Evolutionary conservation across 2,113 vertebrate genomes (phyloP).

Genomic region (Struthidea cinerea): DNA sequence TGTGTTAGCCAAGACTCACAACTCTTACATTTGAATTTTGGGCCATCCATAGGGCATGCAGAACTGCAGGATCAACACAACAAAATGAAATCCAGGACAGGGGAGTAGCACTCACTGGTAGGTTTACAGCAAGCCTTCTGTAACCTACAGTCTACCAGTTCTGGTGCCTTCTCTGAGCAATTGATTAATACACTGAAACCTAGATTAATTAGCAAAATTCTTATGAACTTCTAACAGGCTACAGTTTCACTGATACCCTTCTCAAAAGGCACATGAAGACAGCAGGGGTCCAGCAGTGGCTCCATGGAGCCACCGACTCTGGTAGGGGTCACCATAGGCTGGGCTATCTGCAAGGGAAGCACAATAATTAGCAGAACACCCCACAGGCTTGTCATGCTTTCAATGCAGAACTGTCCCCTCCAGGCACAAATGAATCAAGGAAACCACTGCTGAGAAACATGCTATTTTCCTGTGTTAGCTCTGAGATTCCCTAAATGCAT

Average conservation of each 20-base stretch:
- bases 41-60: not conserved
- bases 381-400: not conserved
- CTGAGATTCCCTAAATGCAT: not conserved
- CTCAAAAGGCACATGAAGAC: not conserved
- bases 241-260: not conserved
- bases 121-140: not conserved
- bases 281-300: fast-evolving
- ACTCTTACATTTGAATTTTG: not conserved
- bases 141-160: not conserved
- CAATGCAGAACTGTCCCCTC: not conserved
- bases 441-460: not conserved
- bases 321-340: not conserved
- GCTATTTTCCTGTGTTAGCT: not conserved
- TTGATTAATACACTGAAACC: not conserved
- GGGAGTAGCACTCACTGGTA: not conserved
- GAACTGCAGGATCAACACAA: not conserved
- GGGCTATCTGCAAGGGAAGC: not conserved
- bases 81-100: not conserved
- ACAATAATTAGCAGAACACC: not conserved
- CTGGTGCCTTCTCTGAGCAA: not conserved
- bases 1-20: not conserved
- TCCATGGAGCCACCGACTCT: not conserved
- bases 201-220: not conserved
- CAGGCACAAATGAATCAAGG: slow-evolving; percentile 22
- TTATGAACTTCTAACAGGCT: not conserved